phyloP scores from a whole-genome alignment of 2,888 invertebrate species.

The Cataglyphis livida region DNA sequence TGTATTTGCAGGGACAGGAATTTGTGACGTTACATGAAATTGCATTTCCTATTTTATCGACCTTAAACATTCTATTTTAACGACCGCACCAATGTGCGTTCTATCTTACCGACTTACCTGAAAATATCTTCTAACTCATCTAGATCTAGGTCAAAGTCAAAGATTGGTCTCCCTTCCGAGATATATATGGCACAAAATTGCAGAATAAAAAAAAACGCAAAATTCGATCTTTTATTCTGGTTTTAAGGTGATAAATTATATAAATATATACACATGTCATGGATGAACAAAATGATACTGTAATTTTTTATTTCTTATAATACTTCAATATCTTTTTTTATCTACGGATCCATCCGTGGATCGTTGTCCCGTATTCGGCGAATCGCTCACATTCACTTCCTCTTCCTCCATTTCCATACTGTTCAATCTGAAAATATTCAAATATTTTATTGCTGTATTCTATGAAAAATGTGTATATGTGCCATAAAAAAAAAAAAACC shows the following conservation, averaged over 20 bases:
- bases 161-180: background rate
- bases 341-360: slow-evolving; percentile 61
- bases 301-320: slow-evolving; percentile 13
- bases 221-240: background rate
- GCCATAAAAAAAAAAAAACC: slow-evolving; percentile 59
- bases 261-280: background rate
- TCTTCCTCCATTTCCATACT: slow-evolving; percentile 82
- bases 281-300: slow-evolving; percentile 18
- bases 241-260: background rate
- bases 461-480: background rate
- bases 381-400: slow-evolving; percentile 80
- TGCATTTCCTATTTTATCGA: background rate
- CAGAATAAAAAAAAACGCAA: background rate
- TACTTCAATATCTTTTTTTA: slow-evolving; percentile 68
- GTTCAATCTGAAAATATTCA: slow-evolving; percentile 77
- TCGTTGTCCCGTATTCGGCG: slow-evolving; percentile 73
- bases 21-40: background rate
- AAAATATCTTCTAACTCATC: too few species aligned
- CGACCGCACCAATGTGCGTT: background rate
- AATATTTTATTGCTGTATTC: background rate
- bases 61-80: background rate
- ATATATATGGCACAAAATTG: background rate
- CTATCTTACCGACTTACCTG: background rate
- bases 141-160: background rate
- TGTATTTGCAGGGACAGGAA: background rate